Percentiles rank a stretch among this genome's conserved stretches.
Evolutionary conservation across 2,888 invertebrate species (phyloP).

Genomic region (Lissocephala sabroskyi): DNA sequence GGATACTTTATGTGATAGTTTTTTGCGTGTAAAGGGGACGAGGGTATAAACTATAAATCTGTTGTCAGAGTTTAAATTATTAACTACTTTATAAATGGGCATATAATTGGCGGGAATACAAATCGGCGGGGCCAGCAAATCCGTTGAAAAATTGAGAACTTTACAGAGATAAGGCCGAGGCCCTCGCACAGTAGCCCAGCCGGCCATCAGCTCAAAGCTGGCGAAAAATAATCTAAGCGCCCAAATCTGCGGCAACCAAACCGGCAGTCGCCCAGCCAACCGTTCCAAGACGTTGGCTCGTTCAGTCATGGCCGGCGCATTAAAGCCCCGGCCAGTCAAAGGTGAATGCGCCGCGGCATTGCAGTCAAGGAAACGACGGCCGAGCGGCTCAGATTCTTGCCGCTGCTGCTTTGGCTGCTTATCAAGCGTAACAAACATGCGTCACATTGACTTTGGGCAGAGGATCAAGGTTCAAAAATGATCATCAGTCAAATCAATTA

Average conservation of each 20-base stretch:
- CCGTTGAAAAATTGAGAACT: constrained; percentile 40
- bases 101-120: background rate
- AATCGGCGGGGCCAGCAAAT: constrained; percentile 21
- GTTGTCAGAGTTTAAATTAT: too few relatives aligned
- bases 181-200: constrained; percentile 16
- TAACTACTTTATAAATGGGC: constrained; percentile 3
- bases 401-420: constrained; percentile 17
- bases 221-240: constrained; percentile 25
- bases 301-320: constrained; percentile 48
- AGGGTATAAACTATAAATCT: too few relatives aligned
- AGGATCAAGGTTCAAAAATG: constrained; percentile 59
- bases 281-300: constrained; percentile 24
- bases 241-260: constrained; percentile 22
- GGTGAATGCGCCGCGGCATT: constrained; percentile 12
- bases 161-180: constrained; percentile 32
- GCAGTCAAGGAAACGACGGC: constrained; percentile 5
- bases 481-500: constrained; percentile 67
- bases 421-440: constrained; percentile 60
- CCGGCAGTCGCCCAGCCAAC: background rate
- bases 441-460: constrained; percentile 46
- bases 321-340: constrained; percentile 25
- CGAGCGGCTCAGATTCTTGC: constrained; percentile 2
- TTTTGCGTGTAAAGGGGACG: too few relatives aligned
- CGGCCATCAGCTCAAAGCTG: constrained; percentile 4
- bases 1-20: too few relatives aligned